phyloP scores from a whole-genome alignment of 2,113 vertebrate species.

The Pavo muticus region DNA sequence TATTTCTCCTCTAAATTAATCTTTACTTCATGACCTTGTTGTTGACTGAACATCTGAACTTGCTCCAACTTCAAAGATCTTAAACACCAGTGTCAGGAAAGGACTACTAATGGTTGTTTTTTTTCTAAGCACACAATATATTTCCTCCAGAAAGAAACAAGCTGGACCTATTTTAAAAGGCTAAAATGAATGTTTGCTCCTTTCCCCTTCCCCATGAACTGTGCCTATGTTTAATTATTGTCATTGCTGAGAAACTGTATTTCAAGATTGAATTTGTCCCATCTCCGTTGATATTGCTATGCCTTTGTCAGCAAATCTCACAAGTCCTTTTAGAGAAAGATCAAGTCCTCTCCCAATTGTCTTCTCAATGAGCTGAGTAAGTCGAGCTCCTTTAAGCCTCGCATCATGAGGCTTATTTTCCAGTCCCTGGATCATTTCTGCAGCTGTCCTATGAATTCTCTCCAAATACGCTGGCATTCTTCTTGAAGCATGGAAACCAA shows the following conservation, averaged over 20 bases:
- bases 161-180: neutral
- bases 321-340: slow-evolving; percentile 47
- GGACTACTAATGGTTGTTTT: neutral
- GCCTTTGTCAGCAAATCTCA: slow-evolving; percentile 60
- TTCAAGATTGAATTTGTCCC: slow-evolving; percentile 24
- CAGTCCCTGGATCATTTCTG: slow-evolving; percentile 68
- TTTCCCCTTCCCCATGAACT: neutral
- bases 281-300: slow-evolving; percentile 23
- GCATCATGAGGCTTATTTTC: slow-evolving; percentile 66
- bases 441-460: slow-evolving; percentile 68
- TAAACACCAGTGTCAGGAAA: neutral
- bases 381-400: slow-evolving; percentile 68
- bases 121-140: neutral
- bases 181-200: neutral
- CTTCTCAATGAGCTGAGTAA: slow-evolving; percentile 63
- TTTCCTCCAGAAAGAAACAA: neutral
- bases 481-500: slow-evolving; percentile 55
- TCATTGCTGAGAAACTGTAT: neutral
- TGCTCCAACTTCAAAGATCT: neutral
- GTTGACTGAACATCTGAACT: neutral
- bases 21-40: neutral
- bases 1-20: slow-evolving; percentile 18
- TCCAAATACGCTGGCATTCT: slow-evolving; percentile 63
- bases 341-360: slow-evolving; percentile 52
- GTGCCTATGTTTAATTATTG: neutral